These are phyloP conservation scores for Carcina quercana DNA, from an alignment of 2,888 invertebrate genomes.

Conservation along the genomic window DNA sequence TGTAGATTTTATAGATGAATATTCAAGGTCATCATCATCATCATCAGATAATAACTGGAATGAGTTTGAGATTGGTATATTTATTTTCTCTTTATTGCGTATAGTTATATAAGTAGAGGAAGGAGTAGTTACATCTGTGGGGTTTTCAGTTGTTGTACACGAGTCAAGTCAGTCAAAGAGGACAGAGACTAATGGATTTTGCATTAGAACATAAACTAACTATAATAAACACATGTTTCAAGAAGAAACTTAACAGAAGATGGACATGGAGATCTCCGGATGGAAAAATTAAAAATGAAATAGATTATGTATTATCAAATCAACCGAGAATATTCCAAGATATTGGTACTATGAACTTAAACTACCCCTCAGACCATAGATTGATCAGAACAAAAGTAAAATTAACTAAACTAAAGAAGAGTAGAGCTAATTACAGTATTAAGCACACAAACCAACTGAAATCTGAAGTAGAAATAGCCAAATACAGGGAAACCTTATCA, in stretches of 20 bases:
- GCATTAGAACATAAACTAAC: slow-evolving; percentile 15
- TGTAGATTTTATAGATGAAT: too few relatives aligned
- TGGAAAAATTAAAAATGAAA: slow-evolving; percentile 11
- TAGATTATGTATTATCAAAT: slow-evolving; percentile 14
- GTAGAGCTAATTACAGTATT: not conserved
- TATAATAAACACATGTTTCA: slow-evolving; percentile 16
- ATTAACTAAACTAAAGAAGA: not conserved
- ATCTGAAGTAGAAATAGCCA: too few relatives aligned
- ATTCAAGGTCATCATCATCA: too few relatives aligned
- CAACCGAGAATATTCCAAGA: not conserved
- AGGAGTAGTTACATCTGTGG: too few relatives aligned
- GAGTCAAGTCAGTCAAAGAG: too few relatives aligned
- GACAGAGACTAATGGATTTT: slow-evolving; percentile 15
- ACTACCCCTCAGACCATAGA: not conserved
- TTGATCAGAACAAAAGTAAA: not conserved
- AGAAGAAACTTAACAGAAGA: slow-evolving; percentile 5
- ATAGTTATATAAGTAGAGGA: too few relatives aligned
- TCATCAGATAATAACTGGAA: too few relatives aligned
- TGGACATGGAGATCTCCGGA: slow-evolving; percentile 16
- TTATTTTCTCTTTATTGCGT: too few relatives aligned
- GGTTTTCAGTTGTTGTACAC: too few relatives aligned
- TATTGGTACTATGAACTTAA: not conserved
- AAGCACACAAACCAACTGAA: too few relatives aligned
- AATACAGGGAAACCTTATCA: too few relatives aligned
- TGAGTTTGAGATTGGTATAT: too few relatives aligned